Base-by-base conservation (phyloP, 2,113 vertebrate genomes). In the Rafetus swinhoei region DNA sequence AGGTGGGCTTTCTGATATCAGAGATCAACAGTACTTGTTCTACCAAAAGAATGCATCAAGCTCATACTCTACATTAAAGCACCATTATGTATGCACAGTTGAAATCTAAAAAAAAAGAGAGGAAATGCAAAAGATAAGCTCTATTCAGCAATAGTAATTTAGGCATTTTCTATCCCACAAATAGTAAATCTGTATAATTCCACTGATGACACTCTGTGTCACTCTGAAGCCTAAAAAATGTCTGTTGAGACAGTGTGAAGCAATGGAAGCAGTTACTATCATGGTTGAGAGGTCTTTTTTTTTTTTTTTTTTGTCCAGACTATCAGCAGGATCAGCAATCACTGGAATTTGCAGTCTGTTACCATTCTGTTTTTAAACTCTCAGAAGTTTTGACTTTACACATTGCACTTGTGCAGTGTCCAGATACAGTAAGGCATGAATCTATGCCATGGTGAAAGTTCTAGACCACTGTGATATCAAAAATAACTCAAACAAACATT, bases 11-110 rank as follows among this genome's bases (percentile, higher is more conserved):
- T 84, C 55, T 88, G 53, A n/a, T 87, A 84, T 14, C 59, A 81
- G 55, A 92, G 88, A 90, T 52, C 53, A 74, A 39, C 2, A 65
- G 52, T 52, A 79, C 32, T 5, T 90, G 94, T 91, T 10, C 65
- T 12, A 57, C 3, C 15, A 39, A 84, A 84, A 86, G 32, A 6
- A 32, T 21, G 35, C 92, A 84, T 72, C 0, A 0, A 79, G 74
- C 74, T 94, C 45, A 89, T 16, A 21, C 69, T 82, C 81, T 87
- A 7, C 24, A 0, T 90, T 87, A 84, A 93, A 87, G 82, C 32
- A 94, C 94, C 84, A 88, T 92, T 92, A 19, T 1, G 14, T 90
- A 93, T 85, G 35, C 82, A 56, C 84, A 88, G 82, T 89, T 88
- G 86, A 82, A 86, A 96, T 74, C 91, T 84, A 18, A 1, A 2